Evolutionary conservation across 2,888 invertebrate species (phyloP), one percentile per base, ranked within the genome.

Genomic region (Andrena haemorrhoa): DNA sequence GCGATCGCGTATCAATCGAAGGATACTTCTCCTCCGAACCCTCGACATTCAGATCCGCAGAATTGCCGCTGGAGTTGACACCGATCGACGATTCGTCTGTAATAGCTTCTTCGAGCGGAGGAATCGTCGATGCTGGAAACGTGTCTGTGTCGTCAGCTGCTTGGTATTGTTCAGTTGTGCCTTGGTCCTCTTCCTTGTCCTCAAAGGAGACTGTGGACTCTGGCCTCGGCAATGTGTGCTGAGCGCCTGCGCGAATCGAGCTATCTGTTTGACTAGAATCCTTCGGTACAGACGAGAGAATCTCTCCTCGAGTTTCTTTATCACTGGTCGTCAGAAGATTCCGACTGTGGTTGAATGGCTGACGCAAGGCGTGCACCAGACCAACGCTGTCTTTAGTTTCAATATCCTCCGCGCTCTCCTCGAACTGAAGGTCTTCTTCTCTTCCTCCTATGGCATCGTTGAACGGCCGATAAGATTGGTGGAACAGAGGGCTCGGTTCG

Each of bases 351-450:
- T 63, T 64, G 0, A 64, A 64, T 12, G 86, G 56, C n/a, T 78
- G 33, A 5, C 35, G 66, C 31, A 88, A 20, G 6, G 88, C 86
- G 7, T 74, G 86, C 2, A 64, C 85, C 0, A 90, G 47, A 5
- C 86, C 87, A 1, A 90, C 83, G 60, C 87, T 89, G 1, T 82
- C 88, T 8, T 68, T 83, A 0, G 76, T 63, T 12, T 86, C 85
- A 6, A 86, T 79, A 2, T 78, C 87, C 2, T 87, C 87, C 5
- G 12, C 16, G 1, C 16, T 35, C 7, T 68, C 79, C 0, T 79
- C 74, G 0, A 41, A 41, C 41, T 41, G 41, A 12, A 41, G 41
- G 41, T 41, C 23, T 35, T 26, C 72, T 23, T 1, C 26, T 12
- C 5, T 23, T 20, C 10, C 6, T 71, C 33, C 41, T 29, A 29